Percentiles rank a stretch among this genome's conserved stretches.
phyloP scores from a whole-genome alignment of 1,140 invertebrate genomes.

The Ceratitis capitata region DNA sequence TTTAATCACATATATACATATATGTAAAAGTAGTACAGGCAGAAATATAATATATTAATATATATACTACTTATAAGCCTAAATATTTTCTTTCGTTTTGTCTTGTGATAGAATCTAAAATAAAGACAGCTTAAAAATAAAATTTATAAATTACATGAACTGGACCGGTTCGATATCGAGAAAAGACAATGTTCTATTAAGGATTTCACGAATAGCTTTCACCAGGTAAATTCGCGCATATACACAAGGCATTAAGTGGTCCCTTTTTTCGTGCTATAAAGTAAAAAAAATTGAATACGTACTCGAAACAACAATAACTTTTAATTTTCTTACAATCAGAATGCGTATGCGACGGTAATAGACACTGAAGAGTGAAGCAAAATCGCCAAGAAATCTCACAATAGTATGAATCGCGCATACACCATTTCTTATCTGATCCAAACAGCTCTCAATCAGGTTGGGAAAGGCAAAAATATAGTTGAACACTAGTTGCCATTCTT shows the following conservation, averaged over 20 bases:
- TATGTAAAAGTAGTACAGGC: no score
- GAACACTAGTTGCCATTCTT: slow-evolving; percentile 78
- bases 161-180: slow-evolving; percentile 73
- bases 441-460: slow-evolving; percentile 68
- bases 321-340: slow-evolving; percentile 69
- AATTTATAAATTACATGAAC: slow-evolving; percentile 47
- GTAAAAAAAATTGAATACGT: not conserved
- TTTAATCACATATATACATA: no score
- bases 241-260: slow-evolving; percentile 72
- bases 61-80: no score
- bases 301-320: slow-evolving; percentile 41
- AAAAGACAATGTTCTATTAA: slow-evolving; percentile 71
- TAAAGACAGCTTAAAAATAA: no score
- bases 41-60: no score
- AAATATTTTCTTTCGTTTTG: no score
- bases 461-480: slow-evolving; percentile 73
- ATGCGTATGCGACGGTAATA: slow-evolving; percentile 77
- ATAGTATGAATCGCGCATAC: slow-evolving; percentile 71
- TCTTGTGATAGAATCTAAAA: no score
- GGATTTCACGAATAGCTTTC: slow-evolving; percentile 70
- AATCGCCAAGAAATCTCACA: slow-evolving; percentile 71
- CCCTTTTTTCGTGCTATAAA: slow-evolving; percentile 58
- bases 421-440: slow-evolving; percentile 66
- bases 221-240: slow-evolving; percentile 76
- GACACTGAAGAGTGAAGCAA: slow-evolving; percentile 74